Conservation (phyloP, 2,888 invertebrate genomes). For the Dendrolimus houi region DNA sequence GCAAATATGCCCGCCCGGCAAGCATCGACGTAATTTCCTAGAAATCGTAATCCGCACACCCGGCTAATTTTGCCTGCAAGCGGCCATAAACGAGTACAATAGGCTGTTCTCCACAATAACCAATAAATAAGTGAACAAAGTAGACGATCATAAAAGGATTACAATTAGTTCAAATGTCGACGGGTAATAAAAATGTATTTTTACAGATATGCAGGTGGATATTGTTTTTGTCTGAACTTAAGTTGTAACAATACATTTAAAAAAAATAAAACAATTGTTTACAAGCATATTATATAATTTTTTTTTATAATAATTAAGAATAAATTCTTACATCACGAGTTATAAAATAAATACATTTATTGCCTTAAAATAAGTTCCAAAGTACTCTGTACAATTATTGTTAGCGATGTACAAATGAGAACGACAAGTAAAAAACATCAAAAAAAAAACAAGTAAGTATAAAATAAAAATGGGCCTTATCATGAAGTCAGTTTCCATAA, state of each 20-base stretch:
- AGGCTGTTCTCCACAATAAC: no score
- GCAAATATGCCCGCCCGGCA: no score
- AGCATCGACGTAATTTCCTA: no score
- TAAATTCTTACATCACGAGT: conserved; percentile 77
- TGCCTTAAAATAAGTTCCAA: conserved; percentile 76
- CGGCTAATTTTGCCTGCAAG: no score
- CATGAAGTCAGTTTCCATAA: conserved; percentile 56
- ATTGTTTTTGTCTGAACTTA: no score
- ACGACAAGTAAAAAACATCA: conserved; percentile 66
- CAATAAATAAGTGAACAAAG: no score
- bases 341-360: conserved; percentile 78
- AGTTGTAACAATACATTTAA: background rate
- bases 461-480: conserved; percentile 56
- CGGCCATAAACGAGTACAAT: no score
- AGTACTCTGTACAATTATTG: conserved; percentile 76
- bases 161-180: no score
- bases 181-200: no score
- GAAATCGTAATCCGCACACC: no score
- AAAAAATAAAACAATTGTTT: conserved; percentile 57
- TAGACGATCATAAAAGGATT: no score
- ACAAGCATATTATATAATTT: conserved; percentile 76
- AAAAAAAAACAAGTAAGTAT: conserved; percentile 51
- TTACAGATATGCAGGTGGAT: no score
- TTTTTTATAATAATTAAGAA: conserved; percentile 75
- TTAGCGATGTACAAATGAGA: conserved; percentile 76